Conservation (phyloP, 2,113 vertebrate genomes). For the Prietella phreatophila region DNA sequence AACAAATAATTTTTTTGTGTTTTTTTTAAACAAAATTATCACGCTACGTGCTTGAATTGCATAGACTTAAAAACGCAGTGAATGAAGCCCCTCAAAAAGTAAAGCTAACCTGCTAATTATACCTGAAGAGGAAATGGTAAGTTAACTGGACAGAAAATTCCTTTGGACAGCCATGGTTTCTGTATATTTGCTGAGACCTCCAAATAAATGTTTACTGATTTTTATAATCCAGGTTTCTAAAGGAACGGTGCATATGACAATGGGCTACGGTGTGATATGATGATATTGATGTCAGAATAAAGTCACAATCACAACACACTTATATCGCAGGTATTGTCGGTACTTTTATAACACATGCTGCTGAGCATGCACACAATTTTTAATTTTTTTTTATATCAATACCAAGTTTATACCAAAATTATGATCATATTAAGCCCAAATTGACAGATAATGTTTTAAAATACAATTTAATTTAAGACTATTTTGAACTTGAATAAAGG, state of each 20-base stretch:
- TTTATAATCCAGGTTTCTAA: background rate
- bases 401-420: no score
- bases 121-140: background rate
- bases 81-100: conserved; percentile 26
- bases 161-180: conserved; percentile 15
- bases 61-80: conserved; percentile 32
- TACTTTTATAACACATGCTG: background rate
- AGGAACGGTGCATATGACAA: background rate
- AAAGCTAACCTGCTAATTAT: conserved; percentile 18
- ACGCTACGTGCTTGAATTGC: conserved; percentile 47
- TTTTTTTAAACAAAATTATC: conserved; percentile 47
- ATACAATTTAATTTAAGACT: background rate
- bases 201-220: background rate
- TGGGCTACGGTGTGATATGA: background rate
- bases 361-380: background rate
- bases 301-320: background rate
- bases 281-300: background rate
- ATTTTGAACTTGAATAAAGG: background rate
- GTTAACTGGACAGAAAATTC: background rate
- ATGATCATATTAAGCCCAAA: background rate
- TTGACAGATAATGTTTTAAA: background rate
- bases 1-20: conserved; percentile 58
- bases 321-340: background rate
- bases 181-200: background rate
- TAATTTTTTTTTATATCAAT: background rate